Evolutionary conservation across 2,888 invertebrate genomes (phyloP).

Genomic region (Lasioglossum leucozonium): DNA sequence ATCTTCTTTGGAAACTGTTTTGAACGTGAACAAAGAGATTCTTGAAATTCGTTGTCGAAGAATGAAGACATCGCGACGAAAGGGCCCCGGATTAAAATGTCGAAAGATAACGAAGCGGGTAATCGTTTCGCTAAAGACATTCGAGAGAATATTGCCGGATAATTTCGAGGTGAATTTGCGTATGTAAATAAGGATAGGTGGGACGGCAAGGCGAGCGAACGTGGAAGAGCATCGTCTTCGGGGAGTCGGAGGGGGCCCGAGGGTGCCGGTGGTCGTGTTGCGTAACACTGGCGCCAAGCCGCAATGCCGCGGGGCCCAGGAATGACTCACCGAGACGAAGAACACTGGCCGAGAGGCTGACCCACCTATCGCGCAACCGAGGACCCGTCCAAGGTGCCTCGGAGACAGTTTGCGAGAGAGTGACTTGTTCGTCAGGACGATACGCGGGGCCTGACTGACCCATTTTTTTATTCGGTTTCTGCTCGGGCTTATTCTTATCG

Average conservation of each 20-base stretch:
- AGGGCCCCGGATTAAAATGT: not conserved
- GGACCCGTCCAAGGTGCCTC: slow-evolving; percentile 79
- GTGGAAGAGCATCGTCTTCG: slow-evolving; percentile 10
- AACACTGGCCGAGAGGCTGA: slow-evolving; percentile 73
- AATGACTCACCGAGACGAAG: slow-evolving; percentile 81
- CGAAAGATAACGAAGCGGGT: not conserved
- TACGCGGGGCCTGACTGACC: slow-evolving; percentile 59
- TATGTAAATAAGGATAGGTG: not conserved
- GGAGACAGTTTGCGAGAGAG: slow-evolving; percentile 75
- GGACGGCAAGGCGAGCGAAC: not conserved
- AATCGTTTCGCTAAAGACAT: not conserved
- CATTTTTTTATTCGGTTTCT: slow-evolving; percentile 57
- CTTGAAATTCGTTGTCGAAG: not conserved
- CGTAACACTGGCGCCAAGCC: slow-evolving; percentile 83
- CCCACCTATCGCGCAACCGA: slow-evolving; percentile 79
- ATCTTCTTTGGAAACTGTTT: not conserved
- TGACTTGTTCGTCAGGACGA: slow-evolving; percentile 71
- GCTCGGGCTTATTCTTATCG: slow-evolving; percentile 33
- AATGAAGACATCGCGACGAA: not conserved
- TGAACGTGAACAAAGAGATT: too few species aligned
- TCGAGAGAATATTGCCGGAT: not conserved
- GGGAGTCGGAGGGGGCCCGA: slow-evolving; percentile 39
- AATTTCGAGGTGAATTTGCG: not conserved
- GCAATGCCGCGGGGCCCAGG: slow-evolving; percentile 76
- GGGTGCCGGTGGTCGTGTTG: slow-evolving; percentile 73